These are phyloP conservation scores for Globodera rostochiensis DNA, from an alignment of 1,140 invertebrate genomes.

Conservation along the genomic window DNA sequence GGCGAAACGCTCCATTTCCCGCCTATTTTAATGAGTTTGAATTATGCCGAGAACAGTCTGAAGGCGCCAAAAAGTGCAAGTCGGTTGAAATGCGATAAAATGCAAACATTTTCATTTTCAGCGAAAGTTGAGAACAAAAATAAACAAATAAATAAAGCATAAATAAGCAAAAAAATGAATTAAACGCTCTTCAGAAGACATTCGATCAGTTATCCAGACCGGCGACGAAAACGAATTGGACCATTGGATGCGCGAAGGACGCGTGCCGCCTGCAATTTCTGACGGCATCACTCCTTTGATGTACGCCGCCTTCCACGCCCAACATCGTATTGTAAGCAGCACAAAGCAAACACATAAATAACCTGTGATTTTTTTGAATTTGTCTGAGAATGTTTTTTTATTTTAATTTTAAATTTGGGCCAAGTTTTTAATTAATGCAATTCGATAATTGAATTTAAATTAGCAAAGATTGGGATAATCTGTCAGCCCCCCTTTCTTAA, in stretches of 20 bases:
- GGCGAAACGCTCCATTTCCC: constrained; percentile 20
- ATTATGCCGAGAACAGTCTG: constrained; percentile 24
- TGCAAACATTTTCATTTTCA: background rate
- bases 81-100: background rate
- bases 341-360: background rate
- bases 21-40: constrained; percentile 25
- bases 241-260: constrained; percentile 8
- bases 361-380: background rate
- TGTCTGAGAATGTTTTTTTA: no score
- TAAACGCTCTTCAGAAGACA: background rate
- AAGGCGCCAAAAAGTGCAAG: constrained; percentile 15
- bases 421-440: no score
- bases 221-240: constrained; percentile 16
- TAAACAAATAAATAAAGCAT: no score
- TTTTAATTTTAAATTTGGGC: no score
- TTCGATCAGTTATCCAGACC: constrained; percentile 19
- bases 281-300: constrained; percentile 39
- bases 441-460: no score
- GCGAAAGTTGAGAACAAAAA: no score
- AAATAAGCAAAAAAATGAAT: no score
- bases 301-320: constrained; percentile 29
- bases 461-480: no score
- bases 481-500: background rate
- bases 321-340: constrained; percentile 22
- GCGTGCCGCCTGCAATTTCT: constrained; percentile 2